Percentiles rank a stretch among this genome's conserved stretches.
phyloP scores from a whole-genome alignment of 2,113 vertebrate species.

The Nerophis ophidion region DNA sequence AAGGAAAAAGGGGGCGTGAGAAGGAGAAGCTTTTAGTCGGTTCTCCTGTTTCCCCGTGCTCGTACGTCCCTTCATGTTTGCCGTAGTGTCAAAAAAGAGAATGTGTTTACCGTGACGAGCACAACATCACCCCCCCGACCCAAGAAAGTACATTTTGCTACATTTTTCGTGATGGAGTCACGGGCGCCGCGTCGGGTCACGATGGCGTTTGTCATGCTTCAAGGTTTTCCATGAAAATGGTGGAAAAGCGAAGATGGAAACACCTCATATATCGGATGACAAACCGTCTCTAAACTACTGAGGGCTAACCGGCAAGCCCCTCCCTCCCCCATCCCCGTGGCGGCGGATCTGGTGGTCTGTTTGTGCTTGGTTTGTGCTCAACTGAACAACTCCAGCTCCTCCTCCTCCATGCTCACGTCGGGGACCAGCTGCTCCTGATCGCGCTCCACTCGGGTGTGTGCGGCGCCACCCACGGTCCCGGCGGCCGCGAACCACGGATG shows the following conservation, averaged over 20 bases:
- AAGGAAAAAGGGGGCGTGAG: constrained; percentile 8
- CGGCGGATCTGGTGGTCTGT: constrained; percentile 36
- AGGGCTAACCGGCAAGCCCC: constrained; percentile 40
- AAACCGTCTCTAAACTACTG: constrained; percentile 59
- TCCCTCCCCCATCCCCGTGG: too few relatives aligned
- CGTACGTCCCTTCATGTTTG: constrained; percentile 73
- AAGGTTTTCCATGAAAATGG: constrained; percentile 68
- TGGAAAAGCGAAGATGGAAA: constrained; percentile 53
- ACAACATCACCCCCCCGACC: constrained; percentile 57
- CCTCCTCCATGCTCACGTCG: constrained; percentile 96
- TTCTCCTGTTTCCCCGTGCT: too few relatives aligned
- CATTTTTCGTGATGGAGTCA: constrained; percentile 61
- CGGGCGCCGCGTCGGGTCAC: constrained; percentile 30
- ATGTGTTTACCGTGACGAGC: constrained; percentile 60
- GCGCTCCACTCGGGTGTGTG: constrained; percentile 78
- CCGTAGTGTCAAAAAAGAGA: constrained; percentile 69
- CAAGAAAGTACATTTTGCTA: constrained; percentile 22
- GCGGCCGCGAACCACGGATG: constrained; percentile 95
- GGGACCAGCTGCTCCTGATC: constrained; percentile 95
- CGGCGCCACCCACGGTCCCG: constrained; percentile 74
- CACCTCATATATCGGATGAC: constrained; percentile 45
- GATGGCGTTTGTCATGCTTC: constrained; percentile 62
- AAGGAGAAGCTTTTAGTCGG: too few relatives aligned
- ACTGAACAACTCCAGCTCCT: constrained; percentile 96
- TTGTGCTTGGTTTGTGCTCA: constrained; percentile 77